Conservation (phyloP, 64 coral and sea anemone genomes). For the Cladopsammia gracilis region DNA sequence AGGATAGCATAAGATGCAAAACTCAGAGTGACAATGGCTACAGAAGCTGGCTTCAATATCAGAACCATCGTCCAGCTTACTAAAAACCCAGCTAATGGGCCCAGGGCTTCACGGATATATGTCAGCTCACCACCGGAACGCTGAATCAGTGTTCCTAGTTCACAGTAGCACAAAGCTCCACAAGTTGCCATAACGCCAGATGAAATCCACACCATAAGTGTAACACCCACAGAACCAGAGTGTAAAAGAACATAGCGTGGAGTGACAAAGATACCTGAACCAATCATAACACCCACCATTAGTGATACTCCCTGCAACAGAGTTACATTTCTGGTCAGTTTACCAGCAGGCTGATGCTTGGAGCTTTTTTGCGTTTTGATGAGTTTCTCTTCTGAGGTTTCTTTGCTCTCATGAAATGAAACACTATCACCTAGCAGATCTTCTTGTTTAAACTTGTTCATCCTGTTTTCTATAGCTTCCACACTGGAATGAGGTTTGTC, state of each 20-base stretch:
- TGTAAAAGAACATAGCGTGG: constrained; percentile 75
- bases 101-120: constrained; percentile 77
- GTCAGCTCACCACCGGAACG: constrained; percentile 63
- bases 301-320: constrained; percentile 73
- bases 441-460: neutral
- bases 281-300: constrained; percentile 80
- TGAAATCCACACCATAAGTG: constrained; percentile 70
- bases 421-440: neutral
- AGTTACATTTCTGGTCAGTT: constrained; percentile 53
- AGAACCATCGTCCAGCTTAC: constrained; percentile 79
- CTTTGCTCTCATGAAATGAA: constrained; percentile 1
- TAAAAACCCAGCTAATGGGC: constrained; percentile 72
- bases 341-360: neutral
- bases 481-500: neutral
- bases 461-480: neutral
- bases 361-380: neutral
- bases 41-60: constrained; percentile 81
- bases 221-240: constrained; percentile 80
- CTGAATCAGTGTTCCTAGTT: constrained; percentile 85
- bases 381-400: constrained; percentile 28
- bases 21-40: constrained; percentile 82
- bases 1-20: constrained; percentile 81
- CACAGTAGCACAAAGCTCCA: constrained; percentile 88
- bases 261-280: constrained; percentile 85
- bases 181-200: constrained; percentile 68